phyloP scores from a whole-genome alignment of 2,888 invertebrate genomes.

The Drosophila anceps region DNA sequence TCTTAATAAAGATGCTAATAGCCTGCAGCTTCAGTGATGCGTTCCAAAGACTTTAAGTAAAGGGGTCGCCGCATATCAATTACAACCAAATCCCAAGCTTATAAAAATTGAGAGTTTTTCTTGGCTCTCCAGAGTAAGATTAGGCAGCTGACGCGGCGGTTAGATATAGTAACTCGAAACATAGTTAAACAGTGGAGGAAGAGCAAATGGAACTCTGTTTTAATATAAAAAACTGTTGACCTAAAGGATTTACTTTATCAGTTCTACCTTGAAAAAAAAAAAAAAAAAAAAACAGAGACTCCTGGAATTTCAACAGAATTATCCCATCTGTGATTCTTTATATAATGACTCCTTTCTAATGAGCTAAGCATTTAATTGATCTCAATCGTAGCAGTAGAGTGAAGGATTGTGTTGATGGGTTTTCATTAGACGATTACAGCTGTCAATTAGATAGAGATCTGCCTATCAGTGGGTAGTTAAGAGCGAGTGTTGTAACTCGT shows the following conservation, averaged over 20 bases:
- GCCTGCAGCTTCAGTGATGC: conserved; percentile 52
- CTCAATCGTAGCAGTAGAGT: conserved; percentile 34
- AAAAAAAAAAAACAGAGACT: conserved; percentile 8
- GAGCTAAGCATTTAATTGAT: conserved; percentile 63
- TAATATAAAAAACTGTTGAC: background rate
- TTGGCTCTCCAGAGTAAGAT: conserved; percentile 16
- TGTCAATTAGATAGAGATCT: conserved; percentile 56
- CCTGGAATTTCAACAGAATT: conserved; percentile 12
- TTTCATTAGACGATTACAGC: conserved; percentile 50
- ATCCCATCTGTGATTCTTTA: conserved; percentile 18
- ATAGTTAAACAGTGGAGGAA: background rate
- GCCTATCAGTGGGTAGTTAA: conserved; percentile 22
- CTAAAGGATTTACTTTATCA: background rate
- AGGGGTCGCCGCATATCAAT: conserved; percentile 69
- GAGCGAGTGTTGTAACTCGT: conserved; percentile 34
- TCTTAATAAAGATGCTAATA: conserved; percentile 74
- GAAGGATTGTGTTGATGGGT: conserved; percentile 42
- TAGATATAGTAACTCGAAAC: background rate
- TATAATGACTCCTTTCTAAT: conserved; percentile 44
- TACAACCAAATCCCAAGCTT: conserved; percentile 54
- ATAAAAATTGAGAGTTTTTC: conserved; percentile 15
- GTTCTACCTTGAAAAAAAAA: background rate
- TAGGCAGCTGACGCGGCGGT: background rate
- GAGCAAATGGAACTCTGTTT: background rate
- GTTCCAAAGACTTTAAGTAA: conserved; percentile 37